Base-by-base conservation (phyloP, 1,140 invertebrate species). In the Brachionus rotundiformis region DNA sequence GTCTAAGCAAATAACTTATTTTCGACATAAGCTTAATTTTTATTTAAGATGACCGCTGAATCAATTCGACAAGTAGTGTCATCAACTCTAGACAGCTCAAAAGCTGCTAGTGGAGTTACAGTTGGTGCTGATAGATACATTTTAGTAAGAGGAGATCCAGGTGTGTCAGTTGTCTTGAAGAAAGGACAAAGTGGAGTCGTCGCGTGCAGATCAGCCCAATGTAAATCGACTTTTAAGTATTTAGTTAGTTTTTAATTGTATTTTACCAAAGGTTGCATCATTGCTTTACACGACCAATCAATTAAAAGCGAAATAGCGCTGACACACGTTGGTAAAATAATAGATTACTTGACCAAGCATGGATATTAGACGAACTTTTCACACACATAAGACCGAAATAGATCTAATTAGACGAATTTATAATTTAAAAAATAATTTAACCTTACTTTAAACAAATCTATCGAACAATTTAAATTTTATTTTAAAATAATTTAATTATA, bases 381-480 rank as follows among this genome's bases (percentile, higher is more conserved):
- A 73, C n/a, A 10, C 3, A 71, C 33, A 16, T 71, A 44, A 73
- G 19, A 73, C 19, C 39, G 19, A 73, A 73, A 44, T 25, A 73
- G 19, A 73, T 19, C 36, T 19, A 44, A 7, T 41, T 10, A 73
- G 23, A 73, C 68, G 68, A 73, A 73, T 73, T 68, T 68, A 68
- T 68, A 68, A 68, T 33, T 68, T 68, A 36, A 68, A n/a, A 63
- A 27, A 63, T 63, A 63, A 63, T 68, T 68, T 68, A 68, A 68
- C 29, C 27, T 54, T 54, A 19, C 47, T 19, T 54, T 36, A 68
- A 63, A 63, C 25, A 68, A 68, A 36, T 36, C 33, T 33, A 33
- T 68, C 63, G 63, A 68, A 68, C 63, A 68, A 68, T 68, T 68
- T 36, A 68, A 54, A 68, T 68, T 68, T 68, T 68, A 68, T 68